Evolutionary conservation across 2,797 vertebrate species (phyloP).

Genomic region (Gymnoscopelus braueri): DNA sequence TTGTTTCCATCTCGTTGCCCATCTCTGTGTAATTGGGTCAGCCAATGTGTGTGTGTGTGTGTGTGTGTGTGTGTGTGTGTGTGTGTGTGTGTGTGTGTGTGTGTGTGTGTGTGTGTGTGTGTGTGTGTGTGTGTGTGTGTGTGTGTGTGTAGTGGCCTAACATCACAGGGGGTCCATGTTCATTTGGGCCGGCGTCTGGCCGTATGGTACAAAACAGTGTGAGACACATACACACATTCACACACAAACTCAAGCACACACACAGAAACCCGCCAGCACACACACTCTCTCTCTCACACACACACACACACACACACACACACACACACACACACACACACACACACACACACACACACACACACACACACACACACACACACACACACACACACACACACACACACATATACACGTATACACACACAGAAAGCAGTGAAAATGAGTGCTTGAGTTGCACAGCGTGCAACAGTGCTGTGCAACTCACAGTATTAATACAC

Average conservation of each 20-base stretch:
- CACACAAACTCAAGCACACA: constrained; percentile 7
- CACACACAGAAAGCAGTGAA: constrained; percentile 47
- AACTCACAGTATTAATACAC: constrained; percentile 46
- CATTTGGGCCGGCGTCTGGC: constrained; percentile 82
- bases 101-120: constrained; percentile 35
- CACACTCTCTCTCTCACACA: background rate
- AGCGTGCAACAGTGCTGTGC: constrained; percentile 58
- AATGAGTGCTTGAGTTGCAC: constrained; percentile 57
- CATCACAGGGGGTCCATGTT: constrained; percentile 85
- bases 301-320: background rate
- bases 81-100: constrained; percentile 22
- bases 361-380: constrained; percentile 19
- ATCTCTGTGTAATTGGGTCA: constrained; percentile 81
- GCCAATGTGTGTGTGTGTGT: constrained; percentile 62
- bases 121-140: constrained; percentile 49
- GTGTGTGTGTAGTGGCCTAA: constrained; percentile 75
- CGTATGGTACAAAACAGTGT: constrained; percentile 78
- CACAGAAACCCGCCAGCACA: background rate
- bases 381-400: constrained; percentile 7
- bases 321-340: background rate
- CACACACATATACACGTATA: background rate
- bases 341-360: constrained; percentile 23
- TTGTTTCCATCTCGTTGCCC: constrained; percentile 79
- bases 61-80: constrained; percentile 32
- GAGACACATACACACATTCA: constrained; percentile 39